Conservation (phyloP, 2,888 invertebrate species). For the Leucophenga montana region DNA sequence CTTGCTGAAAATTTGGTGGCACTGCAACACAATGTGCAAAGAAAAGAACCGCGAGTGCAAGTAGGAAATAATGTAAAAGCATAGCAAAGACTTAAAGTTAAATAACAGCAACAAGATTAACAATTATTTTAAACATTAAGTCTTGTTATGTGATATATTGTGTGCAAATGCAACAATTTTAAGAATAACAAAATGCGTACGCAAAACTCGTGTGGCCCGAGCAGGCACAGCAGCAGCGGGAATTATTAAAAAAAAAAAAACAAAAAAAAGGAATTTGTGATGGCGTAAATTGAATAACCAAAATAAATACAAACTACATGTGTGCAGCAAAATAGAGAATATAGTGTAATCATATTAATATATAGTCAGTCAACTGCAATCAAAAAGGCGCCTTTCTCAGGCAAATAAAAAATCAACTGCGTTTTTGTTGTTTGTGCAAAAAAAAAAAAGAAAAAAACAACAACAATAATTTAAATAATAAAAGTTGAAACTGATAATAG, state of each 20-base stretch:
- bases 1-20: too few relatives aligned
- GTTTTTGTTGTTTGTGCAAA: conserved; percentile 27
- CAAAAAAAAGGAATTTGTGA: background rate
- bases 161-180: background rate
- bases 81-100: too few relatives aligned
- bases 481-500: too few relatives aligned
- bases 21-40: background rate
- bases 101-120: conserved; percentile 16
- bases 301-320: background rate
- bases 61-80: too few relatives aligned
- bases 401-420: conserved; percentile 18
- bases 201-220: conserved; percentile 56
- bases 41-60: too few relatives aligned
- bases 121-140: conserved; percentile 33
- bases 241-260: conserved; percentile 1
- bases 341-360: conserved; percentile 32
- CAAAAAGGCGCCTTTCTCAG: conserved; percentile 23
- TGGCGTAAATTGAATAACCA: conserved; percentile 20
- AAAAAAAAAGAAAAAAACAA: conserved; percentile 30
- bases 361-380: conserved; percentile 25
- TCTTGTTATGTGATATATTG: conserved; percentile 36
- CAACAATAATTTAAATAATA: background rate
- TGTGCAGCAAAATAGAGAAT: conserved; percentile 34
- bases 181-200: conserved; percentile 44
- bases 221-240: background rate